phyloP scores from a whole-genome alignment of 2,888 invertebrate species.

The Caenorhabditis uteleia region DNA sequence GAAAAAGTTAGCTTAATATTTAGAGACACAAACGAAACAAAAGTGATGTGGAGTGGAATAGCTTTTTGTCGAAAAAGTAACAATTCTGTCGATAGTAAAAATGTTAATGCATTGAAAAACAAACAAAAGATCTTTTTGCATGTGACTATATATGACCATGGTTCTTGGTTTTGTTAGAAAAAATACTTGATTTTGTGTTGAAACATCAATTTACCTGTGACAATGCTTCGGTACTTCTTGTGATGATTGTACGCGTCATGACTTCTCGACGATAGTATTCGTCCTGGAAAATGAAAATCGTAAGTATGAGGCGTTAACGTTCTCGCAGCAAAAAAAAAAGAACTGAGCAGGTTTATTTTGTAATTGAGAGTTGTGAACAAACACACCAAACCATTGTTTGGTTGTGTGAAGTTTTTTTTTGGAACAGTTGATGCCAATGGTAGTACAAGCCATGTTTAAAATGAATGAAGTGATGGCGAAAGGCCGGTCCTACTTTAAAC shows the following conservation, averaged over 20 bases:
- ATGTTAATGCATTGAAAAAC: constrained; percentile 1
- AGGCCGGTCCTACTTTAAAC: too few relatives aligned
- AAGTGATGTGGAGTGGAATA: too few relatives aligned
- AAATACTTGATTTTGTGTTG: not conserved
- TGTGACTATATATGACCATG: not conserved
- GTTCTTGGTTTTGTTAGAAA: not conserved
- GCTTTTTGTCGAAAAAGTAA: too few relatives aligned
- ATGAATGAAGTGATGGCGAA: too few relatives aligned
- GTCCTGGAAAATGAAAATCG: constrained; percentile 58
- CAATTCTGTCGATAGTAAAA: too few relatives aligned
- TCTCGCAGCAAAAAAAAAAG: not conserved
- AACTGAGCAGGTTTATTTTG: not conserved
- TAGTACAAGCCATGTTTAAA: too few relatives aligned
- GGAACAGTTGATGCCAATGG: too few relatives aligned
- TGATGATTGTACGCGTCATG: constrained; percentile 67
- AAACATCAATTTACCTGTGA: constrained; percentile 43
- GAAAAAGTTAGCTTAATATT: too few relatives aligned
- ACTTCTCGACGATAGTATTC: constrained; percentile 68
- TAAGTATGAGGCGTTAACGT: not conserved
- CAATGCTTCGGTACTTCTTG: constrained; percentile 66
- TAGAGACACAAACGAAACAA: too few relatives aligned
- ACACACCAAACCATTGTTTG: not conserved
- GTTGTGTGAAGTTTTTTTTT: not conserved
- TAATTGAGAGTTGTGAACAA: not conserved
- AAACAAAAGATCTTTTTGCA: constrained; percentile 1